Percentiles rank a stretch among this genome's conserved stretches.
These are phyloP conservation scores for Trichechus manatus DNA, from an alignment of 2,113 vertebrate species.

Conservation along the genomic window DNA sequence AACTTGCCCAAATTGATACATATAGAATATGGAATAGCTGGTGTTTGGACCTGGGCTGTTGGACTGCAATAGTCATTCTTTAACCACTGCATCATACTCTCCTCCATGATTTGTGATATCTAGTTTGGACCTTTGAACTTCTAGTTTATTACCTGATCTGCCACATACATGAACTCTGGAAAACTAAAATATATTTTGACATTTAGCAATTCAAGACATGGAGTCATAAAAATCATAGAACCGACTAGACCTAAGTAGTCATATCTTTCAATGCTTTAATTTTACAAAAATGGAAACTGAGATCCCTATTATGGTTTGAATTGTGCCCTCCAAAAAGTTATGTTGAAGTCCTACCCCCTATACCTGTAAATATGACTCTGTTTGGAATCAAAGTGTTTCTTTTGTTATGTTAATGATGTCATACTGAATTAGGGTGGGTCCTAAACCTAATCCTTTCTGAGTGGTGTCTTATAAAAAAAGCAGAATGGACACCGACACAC, in stretches of 20 bases:
- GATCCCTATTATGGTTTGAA: background rate
- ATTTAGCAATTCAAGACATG: background rate
- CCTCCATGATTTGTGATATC: conserved; percentile 27
- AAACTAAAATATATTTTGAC: conserved; percentile 50
- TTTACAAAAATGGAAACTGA: conserved; percentile 35
- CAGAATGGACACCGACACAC: background rate
- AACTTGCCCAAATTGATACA: background rate
- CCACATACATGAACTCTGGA: background rate
- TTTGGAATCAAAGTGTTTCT: background rate
- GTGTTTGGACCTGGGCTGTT: background rate
- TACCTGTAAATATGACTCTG: background rate
- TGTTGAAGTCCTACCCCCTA: background rate
- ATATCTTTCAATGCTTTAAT: conserved; percentile 33
- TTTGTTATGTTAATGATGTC: background rate
- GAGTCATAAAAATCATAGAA: conserved; percentile 32
- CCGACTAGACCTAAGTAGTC: background rate
- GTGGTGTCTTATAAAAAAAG: background rate
- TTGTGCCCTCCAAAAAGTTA: background rate
- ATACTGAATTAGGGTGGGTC: background rate
- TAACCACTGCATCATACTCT: background rate
- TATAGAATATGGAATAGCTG: background rate
- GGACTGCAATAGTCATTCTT: background rate
- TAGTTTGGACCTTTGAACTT: conserved; percentile 19
- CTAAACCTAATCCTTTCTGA: background rate
- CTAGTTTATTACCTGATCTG: background rate